phyloP scores from a whole-genome alignment of 2,888 invertebrate genomes.

The Andrena hattorfiana region DNA sequence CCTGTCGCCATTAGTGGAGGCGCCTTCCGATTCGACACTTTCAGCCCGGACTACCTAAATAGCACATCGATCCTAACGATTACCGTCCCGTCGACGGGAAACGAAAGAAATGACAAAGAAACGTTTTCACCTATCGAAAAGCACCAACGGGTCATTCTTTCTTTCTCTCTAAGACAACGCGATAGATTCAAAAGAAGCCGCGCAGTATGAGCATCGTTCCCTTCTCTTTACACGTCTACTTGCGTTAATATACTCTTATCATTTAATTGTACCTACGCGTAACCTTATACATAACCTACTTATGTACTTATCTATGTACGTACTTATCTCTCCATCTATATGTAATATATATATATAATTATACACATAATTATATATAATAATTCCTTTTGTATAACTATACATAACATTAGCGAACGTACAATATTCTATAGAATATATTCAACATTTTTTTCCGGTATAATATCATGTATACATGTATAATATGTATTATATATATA shows the following conservation, averaged over 20 bases:
- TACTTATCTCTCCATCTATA: conserved; percentile 50
- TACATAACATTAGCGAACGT: conserved; percentile 73
- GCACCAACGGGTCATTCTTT: conserved; percentile 60
- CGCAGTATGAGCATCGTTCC: conserved; percentile 41
- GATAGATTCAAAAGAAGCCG: conserved; percentile 43
- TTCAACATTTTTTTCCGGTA: conserved; percentile 64
- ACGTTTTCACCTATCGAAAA: conserved; percentile 62
- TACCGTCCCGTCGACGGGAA: conserved; percentile 36
- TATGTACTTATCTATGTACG: conserved; percentile 45
- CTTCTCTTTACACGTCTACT: conserved; percentile 53
- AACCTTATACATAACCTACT: conserved; percentile 60
- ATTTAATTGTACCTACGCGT: conserved; percentile 60
- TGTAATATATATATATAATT: conserved; percentile 38
- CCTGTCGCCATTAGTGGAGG: not conserved
- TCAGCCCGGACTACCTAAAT: conserved; percentile 47
- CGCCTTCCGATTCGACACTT: conserved; percentile 24
- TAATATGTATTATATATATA: conserved; percentile 25
- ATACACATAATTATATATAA: no score
- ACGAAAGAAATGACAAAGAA: conserved; percentile 44
- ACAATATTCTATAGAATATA: conserved; percentile 75
- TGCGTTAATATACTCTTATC: conserved; percentile 59
- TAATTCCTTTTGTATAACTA: conserved; percentile 54
- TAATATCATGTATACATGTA: conserved; percentile 63
- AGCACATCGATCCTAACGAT: conserved; percentile 61
- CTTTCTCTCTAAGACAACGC: conserved; percentile 39